Evolutionary conservation across 2,113 vertebrate species (phyloP).

Genomic region (Mastomys coucha): DNA sequence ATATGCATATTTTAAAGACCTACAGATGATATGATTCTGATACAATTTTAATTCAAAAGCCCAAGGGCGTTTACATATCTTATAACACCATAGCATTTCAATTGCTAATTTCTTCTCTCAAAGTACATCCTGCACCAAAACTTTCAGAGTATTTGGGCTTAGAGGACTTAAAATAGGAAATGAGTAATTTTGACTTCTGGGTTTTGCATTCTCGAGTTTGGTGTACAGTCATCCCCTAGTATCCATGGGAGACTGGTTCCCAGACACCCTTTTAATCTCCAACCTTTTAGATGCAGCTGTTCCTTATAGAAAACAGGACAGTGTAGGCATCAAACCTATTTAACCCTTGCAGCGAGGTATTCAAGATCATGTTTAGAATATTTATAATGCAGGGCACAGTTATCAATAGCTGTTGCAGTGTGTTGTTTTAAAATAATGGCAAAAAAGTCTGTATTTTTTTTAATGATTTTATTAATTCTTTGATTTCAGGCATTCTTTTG

Average conservation of each 20-base stretch:
- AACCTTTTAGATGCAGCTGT: neutral
- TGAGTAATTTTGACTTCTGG: neutral
- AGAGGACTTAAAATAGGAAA: constrained; percentile 21
- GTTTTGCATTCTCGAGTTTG: neutral
- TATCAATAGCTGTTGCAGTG: neutral
- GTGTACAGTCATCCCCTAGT: neutral
- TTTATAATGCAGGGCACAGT: too few relatives aligned
- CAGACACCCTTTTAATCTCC: neutral
- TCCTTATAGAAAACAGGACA: neutral
- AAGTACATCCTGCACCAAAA: neutral
- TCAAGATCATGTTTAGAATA: neutral
- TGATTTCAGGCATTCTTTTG: neutral
- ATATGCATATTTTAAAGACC: constrained; percentile 18
- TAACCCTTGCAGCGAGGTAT: rapidly evolving
- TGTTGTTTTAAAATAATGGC: neutral
- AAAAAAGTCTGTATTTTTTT: neutral
- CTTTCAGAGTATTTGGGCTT: neutral
- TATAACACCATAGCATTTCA: neutral
- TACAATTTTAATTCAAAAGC: constrained; percentile 38
- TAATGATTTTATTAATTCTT: neutral
- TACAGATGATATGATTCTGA: constrained; percentile 53
- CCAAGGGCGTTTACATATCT: constrained; percentile 26
- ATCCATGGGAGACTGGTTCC: neutral
- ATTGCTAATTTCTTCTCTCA: constrained; percentile 40
- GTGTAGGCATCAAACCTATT: neutral